phyloP scores from a whole-genome alignment of 1,140 invertebrate genomes.

The Habropoda laboriosa region DNA sequence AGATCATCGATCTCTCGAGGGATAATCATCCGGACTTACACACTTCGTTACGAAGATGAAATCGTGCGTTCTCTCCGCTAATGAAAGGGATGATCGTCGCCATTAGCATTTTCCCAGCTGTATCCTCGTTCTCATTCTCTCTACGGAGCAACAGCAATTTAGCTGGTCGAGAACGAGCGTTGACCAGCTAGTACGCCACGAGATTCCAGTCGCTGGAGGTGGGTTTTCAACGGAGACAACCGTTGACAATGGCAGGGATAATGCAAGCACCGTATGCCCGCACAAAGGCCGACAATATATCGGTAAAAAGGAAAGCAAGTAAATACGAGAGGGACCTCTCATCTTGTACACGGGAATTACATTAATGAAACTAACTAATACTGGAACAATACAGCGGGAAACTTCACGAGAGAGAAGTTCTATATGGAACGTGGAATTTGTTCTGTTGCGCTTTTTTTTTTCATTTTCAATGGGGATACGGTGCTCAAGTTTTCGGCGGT shows the following conservation, averaged over 20 bases:
- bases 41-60: not conserved
- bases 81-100: conserved; percentile 39
- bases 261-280: conserved; percentile 57
- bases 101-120: conserved; percentile 19
- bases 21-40: not conserved
- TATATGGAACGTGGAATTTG: too few species aligned
- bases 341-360: conserved; percentile 69
- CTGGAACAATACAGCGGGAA: conserved; percentile 63
- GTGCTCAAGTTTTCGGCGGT: too few species aligned
- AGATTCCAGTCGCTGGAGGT: conserved; percentile 40
- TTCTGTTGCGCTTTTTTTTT: too few species aligned
- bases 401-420: conserved; percentile 19
- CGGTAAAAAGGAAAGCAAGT: conserved; percentile 72
- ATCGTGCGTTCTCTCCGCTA: not conserved
- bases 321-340: conserved; percentile 68
- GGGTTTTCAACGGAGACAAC: conserved; percentile 51
- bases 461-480: not conserved
- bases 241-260: conserved; percentile 64
- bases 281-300: conserved; percentile 72
- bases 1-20: not conserved
- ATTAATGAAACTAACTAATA: conserved; percentile 74
- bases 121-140: not conserved
- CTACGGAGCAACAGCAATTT: conserved; percentile 48
- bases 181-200: conserved; percentile 46
- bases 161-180: conserved; percentile 38